Base-by-base conservation (phyloP, 2,888 invertebrate genomes). In the Yponomeuta cagnagella region DNA sequence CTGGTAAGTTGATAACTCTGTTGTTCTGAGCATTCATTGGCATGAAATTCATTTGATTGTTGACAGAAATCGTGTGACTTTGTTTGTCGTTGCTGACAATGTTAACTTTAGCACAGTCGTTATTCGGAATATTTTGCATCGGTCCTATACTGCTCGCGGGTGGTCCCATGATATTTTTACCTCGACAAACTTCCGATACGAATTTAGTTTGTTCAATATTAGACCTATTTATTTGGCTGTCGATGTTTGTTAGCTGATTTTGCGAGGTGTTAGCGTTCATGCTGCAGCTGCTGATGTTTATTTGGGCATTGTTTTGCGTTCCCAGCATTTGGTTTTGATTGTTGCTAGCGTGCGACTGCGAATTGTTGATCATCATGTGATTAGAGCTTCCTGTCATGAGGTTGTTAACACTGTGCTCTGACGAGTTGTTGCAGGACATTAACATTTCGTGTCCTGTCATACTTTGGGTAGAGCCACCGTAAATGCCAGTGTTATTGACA, bases 1-100 rank as follows among this genome's bases (percentile, higher is more conserved):
- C 92, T 70, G 92, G 90, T 72, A 93, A 81, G 77, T 90, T 92
- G 33, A 92, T 91, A 9, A 91, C 85, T 78, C 92, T 85, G 73
- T 86, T 90, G 75, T 86, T 90, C 74, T 87, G 89, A 8, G 87
- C 76, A 78, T 90, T 92, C 88, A 93, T 89, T 78, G 90, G 89
- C 83, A 93, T 87, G 72, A 87, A 93, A 71, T 89, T 88, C 73
- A 92, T 84, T 80, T 90, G 92, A 76, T 88, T 92, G 75, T 80
- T 90, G 6, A 90, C 87, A 37, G 91, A 84, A 76, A 92, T 89
- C 1, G 82, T 81, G 74, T 90, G 90, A 73, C 84, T 90, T 76
- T 83, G 87, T 73, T 92, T 92, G 64, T 92, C 91, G 76, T 84
- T 89, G 30, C 76, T 79, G 5, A 82, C 82, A 70, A 88, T 85